Conservation (phyloP, 2,888 invertebrate species). For the Trissonchulus sp. region DNA sequence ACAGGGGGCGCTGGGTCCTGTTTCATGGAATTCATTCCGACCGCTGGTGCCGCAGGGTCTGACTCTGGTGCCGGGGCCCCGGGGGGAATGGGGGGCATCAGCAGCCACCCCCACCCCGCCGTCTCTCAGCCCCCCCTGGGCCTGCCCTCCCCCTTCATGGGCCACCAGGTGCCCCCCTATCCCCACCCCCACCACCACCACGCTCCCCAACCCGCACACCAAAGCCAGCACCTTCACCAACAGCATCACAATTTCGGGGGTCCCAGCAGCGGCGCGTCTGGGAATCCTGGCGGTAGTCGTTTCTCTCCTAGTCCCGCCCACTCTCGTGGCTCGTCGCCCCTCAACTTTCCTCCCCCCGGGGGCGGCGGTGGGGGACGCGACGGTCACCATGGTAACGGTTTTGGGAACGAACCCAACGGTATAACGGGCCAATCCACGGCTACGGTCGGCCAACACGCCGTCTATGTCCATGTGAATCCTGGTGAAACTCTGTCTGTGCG, state of each 20-base stretch:
- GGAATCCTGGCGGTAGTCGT: neutral
- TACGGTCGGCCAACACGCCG: constrained; percentile 58
- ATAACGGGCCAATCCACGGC: neutral
- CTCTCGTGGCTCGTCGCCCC: constrained; percentile 13
- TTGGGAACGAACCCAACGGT: constrained; percentile 20
- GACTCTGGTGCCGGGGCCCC: too few relatives aligned
- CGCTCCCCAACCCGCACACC: too few relatives aligned
- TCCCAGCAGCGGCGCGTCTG: neutral
- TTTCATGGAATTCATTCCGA: too few relatives aligned
- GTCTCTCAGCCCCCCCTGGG: too few relatives aligned
- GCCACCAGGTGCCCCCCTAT: too few relatives aligned
- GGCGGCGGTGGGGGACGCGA: constrained; percentile 33
- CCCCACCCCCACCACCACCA: too few relatives aligned
- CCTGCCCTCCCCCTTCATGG: too few relatives aligned
- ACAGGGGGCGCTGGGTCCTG: too few relatives aligned
- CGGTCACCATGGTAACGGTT: constrained; percentile 30
- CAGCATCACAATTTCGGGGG: neutral
- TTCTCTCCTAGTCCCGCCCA: neutral
- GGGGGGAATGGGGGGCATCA: too few relatives aligned
- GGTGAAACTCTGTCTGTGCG: constrained; percentile 71
- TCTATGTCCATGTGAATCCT: constrained; percentile 68
- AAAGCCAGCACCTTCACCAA: too few relatives aligned
- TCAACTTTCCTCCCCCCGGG: constrained; percentile 16
- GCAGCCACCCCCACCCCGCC: too few relatives aligned
- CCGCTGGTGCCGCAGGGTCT: too few relatives aligned